Percentiles rank a stretch among this genome's conserved stretches.
These are phyloP conservation scores for Gari tellinella DNA, from an alignment of 2,888 invertebrate species.

Conservation along the genomic window DNA sequence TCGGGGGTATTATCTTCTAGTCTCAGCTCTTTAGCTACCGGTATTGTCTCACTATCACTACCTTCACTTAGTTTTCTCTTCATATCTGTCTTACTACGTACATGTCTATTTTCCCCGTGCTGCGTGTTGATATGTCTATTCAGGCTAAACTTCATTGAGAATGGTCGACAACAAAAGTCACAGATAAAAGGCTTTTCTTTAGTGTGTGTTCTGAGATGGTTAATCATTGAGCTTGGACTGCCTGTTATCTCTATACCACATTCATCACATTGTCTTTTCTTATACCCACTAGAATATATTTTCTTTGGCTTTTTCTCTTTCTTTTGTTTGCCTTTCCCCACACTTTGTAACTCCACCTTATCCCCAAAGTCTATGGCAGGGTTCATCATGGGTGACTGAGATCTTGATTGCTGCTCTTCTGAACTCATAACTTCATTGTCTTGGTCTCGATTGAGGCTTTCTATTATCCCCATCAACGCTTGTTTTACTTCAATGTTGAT, in stretches of 20 bases:
- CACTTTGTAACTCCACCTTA: not conserved
- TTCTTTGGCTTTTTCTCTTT: constrained; percentile 13
- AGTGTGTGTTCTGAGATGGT: constrained; percentile 48
- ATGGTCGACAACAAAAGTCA: constrained; percentile 51
- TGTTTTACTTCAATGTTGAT: constrained; percentile 48
- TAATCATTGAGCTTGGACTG: constrained; percentile 39
- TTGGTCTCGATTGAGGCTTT: constrained; percentile 15
- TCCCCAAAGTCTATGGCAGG: not conserved
- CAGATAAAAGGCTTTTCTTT: constrained; percentile 53
- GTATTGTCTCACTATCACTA: constrained; percentile 8
- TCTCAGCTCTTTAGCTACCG: not conserved
- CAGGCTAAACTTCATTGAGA: constrained; percentile 52
- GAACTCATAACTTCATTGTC: constrained; percentile 23
- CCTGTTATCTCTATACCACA: constrained; percentile 51
- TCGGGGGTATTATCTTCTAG: not conserved
- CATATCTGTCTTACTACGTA: constrained; percentile 26
- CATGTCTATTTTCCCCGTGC: constrained; percentile 52
- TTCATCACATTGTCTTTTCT: constrained; percentile 42
- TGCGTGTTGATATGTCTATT: constrained; percentile 48
- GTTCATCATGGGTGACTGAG: constrained; percentile 14
- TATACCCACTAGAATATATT: constrained; percentile 38
- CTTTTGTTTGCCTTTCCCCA: not conserved
- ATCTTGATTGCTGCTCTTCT: constrained; percentile 15
- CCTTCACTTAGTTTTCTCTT: constrained; percentile 12
- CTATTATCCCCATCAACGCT: constrained; percentile 44